Conservation (phyloP, 2,888 invertebrate genomes). For the Conops quadrifasciatus region DNA sequence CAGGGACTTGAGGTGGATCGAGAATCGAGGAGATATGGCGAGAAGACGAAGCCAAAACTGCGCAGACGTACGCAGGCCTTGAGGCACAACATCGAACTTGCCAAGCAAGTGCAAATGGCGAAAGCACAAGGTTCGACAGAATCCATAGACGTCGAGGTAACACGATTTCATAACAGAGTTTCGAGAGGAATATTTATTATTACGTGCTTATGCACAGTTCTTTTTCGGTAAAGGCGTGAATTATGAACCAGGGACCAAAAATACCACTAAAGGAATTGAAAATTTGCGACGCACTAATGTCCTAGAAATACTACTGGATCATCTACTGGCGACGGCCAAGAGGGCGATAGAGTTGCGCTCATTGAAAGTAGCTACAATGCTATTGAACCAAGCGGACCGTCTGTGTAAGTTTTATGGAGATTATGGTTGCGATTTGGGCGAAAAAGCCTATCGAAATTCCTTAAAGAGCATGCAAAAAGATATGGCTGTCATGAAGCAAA, state of each 20-base stretch:
- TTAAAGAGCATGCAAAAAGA: slow-evolving; percentile 68
- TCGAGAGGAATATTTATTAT: not conserved
- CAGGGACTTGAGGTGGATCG: slow-evolving; percentile 58
- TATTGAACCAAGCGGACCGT: slow-evolving; percentile 76
- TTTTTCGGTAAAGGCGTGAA: slow-evolving; percentile 47
- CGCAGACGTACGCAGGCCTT: slow-evolving; percentile 66
- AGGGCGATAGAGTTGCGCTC: slow-evolving; percentile 72
- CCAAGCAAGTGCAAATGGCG: slow-evolving; percentile 49
- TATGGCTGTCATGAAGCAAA: slow-evolving; percentile 61
- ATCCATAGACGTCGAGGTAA: slow-evolving; percentile 70
- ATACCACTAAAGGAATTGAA: slow-evolving; percentile 66
- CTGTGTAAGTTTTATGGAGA: slow-evolving; percentile 72
- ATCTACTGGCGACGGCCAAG: slow-evolving; percentile 76
- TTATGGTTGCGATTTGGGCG: slow-evolving; percentile 68
- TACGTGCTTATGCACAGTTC: slow-evolving; percentile 44
- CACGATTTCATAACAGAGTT: too few relatives aligned
- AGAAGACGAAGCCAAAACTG: slow-evolving; percentile 67
- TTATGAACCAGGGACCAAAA: slow-evolving; percentile 37
- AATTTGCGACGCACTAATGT: slow-evolving; percentile 71
- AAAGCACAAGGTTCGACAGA: slow-evolving; percentile 62
- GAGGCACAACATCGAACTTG: slow-evolving; percentile 52
- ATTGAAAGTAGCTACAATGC: slow-evolving; percentile 71
- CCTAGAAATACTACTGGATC: slow-evolving; percentile 75
- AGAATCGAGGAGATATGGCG: slow-evolving; percentile 68
- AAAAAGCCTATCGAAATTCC: slow-evolving; percentile 68